Percentiles rank a stretch among this genome's conserved stretches.
Evolutionary conservation across 2,888 invertebrate genomes (phyloP).

Genomic region (Tinea trinotella): DNA sequence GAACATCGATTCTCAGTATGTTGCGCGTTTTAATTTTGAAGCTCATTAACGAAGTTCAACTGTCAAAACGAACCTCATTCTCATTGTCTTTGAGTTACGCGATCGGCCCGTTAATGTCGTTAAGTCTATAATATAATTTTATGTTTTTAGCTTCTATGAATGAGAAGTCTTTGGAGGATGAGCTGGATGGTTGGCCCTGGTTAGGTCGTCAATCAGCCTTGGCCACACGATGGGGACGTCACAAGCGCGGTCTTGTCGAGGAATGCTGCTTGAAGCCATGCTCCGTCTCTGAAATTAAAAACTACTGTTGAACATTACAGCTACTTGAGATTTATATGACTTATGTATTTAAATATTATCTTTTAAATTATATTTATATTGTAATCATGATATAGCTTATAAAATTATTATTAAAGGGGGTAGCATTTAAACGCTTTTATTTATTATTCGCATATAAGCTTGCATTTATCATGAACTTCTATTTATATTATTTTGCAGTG

Average conservation of each 20-base stretch:
- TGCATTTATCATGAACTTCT: background rate
- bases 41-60: no score
- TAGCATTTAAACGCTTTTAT: background rate
- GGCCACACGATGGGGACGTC: conserved; percentile 32
- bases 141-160: background rate
- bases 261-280: conserved; percentile 41
- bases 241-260: conserved; percentile 39
- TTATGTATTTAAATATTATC: background rate
- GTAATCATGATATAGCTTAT: no score
- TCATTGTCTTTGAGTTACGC: no score
- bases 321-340: background rate
- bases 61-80: no score
- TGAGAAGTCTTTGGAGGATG: conserved; percentile 20
- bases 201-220: conserved; percentile 31
- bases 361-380: background rate
- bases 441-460: background rate
- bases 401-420: no score
- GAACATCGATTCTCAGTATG: no score
- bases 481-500: background rate
- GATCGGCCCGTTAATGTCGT: no score
- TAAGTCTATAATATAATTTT: background rate
- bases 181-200: conserved; percentile 31
- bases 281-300: conserved; percentile 33
- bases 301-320: conserved; percentile 25
- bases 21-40: no score